These are phyloP conservation scores for Acronicta aceris DNA, from an alignment of 2,888 invertebrate species.

Conservation along the genomic window DNA sequence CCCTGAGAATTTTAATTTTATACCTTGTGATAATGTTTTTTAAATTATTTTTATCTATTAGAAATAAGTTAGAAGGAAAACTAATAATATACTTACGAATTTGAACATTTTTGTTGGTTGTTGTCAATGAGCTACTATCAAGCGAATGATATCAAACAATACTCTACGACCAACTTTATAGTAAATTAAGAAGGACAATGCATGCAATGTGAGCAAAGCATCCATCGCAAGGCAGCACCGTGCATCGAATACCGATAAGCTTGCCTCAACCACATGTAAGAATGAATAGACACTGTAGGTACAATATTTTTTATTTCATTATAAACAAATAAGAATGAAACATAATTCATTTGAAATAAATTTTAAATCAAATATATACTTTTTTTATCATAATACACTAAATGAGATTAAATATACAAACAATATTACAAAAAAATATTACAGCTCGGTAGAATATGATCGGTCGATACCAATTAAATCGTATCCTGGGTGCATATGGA, in stretches of 20 bases:
- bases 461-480: too few species aligned
- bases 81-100: slow-evolving; percentile 58
- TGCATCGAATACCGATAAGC: slow-evolving; percentile 37
- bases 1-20: too few species aligned
- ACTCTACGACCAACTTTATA: slow-evolving; percentile 64
- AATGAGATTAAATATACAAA: too few species aligned
- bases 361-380: background rate
- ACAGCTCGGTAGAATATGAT: too few species aligned
- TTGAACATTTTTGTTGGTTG: slow-evolving; percentile 68
- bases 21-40: too few species aligned
- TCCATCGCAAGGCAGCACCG: slow-evolving; percentile 4
- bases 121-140: slow-evolving; percentile 54
- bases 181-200: slow-evolving; percentile 67
- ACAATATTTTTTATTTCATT: slow-evolving; percentile 18
- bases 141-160: slow-evolving; percentile 65
- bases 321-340: background rate
- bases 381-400: too few species aligned
- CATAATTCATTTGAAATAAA: background rate
- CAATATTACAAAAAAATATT: too few species aligned
- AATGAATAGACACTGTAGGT: slow-evolving; percentile 17
- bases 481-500: too few species aligned
- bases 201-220: slow-evolving; percentile 45
- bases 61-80: background rate
- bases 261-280: slow-evolving; percentile 17
- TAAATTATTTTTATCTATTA: too few species aligned